Conservation (phyloP, 2,113 vertebrate genomes). For the Hemichromis elongatus region DNA sequence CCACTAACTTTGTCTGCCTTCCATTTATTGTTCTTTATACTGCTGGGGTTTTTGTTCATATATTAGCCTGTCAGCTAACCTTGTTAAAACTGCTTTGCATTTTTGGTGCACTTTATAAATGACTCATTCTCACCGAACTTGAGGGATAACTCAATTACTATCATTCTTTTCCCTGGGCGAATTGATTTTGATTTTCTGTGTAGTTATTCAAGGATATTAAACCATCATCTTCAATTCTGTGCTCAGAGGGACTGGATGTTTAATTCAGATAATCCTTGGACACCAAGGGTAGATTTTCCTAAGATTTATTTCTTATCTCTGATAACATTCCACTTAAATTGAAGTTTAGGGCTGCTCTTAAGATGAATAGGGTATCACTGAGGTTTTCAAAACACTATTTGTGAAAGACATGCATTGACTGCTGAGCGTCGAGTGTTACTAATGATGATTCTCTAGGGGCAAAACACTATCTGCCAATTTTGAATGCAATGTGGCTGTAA, state of each 20-base stretch:
- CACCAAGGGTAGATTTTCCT: neutral
- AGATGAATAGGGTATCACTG: slow-evolving; percentile 29
- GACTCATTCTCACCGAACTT: neutral
- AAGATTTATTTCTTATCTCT: slow-evolving; percentile 25
- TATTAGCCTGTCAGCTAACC: neutral
- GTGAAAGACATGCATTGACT: slow-evolving; percentile 48
- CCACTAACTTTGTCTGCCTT: neutral
- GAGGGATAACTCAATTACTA: slow-evolving; percentile 14
- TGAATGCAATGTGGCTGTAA: slow-evolving; percentile 57
- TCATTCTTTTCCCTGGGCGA: neutral
- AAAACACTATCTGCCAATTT: slow-evolving; percentile 64
- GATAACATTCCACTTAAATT: slow-evolving; percentile 32
- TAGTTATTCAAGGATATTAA: slow-evolving; percentile 27
- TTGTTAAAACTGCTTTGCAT: neutral
- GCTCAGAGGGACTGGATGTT: slow-evolving; percentile 22
- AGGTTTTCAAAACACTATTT: slow-evolving; percentile 49
- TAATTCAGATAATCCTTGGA: slow-evolving; percentile 23
- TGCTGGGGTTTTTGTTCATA: neutral
- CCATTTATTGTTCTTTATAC: neutral
- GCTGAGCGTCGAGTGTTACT: slow-evolving; percentile 56
- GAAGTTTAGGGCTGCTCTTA: slow-evolving; percentile 40
- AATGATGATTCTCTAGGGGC: slow-evolving; percentile 61
- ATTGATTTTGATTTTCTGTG: slow-evolving; percentile 21
- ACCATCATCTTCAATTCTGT: slow-evolving; percentile 7
- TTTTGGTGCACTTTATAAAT: neutral